Base-by-base conservation (phyloP, 2,113 vertebrate genomes). In the Anser brachyrhynchus region DNA sequence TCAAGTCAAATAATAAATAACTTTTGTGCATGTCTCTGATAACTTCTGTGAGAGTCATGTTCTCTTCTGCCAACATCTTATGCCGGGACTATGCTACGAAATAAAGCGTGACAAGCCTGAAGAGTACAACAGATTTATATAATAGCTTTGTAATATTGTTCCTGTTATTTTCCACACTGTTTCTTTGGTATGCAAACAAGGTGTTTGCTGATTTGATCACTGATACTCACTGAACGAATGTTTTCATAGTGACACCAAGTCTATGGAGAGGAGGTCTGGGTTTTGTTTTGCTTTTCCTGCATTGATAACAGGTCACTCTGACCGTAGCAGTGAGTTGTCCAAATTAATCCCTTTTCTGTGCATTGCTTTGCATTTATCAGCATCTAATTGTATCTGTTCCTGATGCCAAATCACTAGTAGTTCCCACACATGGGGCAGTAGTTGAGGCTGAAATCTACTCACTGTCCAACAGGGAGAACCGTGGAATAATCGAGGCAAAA, bases 91-190 rank as follows among this genome's bases (percentile, higher is more conserved):
- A 57, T 37, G 31, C 54, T 79, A 52, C 57, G 51, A 79, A 93
- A 59, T n/a, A 61, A 6, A 59, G 19, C 2, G 2, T 82, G 79
- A 84, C 23, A 73, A 66, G 51, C 41, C 70, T 91, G 75, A 76
- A 61, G 58, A 83, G 13, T 49, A 28, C 58, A 57, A 51, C 35
- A 51, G 44, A 33, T 94, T 72, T 78, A 17, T 89, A 8, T 17
- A 87, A 89, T 89, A 67, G 71, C 21, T 95, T 90, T 85, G 59
- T 74, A 84, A 85, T 96, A 58, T 76, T 90, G 84, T 92, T 78
- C 18, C 39, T 65, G 28, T 79, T 91, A 37, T 82, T 93, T 90
- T 87, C 39, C 26, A 44, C 84, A 13, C 20, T 64, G 44, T 83
- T 69, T 84, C n/a, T 82, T 85, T 43, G 46, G 44, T 86, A 59